Conservation (phyloP, 2,888 invertebrate species). For the Perithous albicinctus region DNA sequence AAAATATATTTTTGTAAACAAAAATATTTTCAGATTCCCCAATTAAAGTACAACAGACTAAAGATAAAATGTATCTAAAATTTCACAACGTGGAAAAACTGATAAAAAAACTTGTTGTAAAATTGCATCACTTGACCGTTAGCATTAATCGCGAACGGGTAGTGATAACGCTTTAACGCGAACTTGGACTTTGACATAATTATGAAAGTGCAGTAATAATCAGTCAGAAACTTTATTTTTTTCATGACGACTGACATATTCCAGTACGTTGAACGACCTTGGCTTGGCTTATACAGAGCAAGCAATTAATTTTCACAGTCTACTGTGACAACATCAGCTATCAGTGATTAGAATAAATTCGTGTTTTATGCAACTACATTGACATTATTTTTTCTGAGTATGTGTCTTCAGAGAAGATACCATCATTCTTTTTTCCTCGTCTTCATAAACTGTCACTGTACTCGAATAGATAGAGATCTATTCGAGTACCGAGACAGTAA, state of each 20-base stretch:
- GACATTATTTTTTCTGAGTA: too few species aligned
- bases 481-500: not conserved
- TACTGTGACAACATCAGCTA: not conserved
- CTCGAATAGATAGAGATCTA: too few species aligned
- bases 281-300: not conserved
- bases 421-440: not conserved
- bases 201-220: constrained; percentile 46
- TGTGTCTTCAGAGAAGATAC: not conserved
- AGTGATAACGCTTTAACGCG: constrained; percentile 40
- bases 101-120: not conserved
- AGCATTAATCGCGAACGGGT: constrained; percentile 16
- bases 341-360: not conserved
- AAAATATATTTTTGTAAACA: too few species aligned
- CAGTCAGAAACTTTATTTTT: not conserved
- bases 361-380: not conserved
- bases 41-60: too few species aligned
- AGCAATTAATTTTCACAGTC: not conserved
- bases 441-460: too few species aligned
- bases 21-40: too few species aligned
- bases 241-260: not conserved
- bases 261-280: constrained; percentile 21
- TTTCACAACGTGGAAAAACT: not conserved
- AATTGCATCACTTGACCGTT: constrained; percentile 9
- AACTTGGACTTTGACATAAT: constrained; percentile 64
- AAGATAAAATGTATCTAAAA: too few species aligned